phyloP scores from a whole-genome alignment of 2,797 vertebrate genomes.

The Galaxias olidus region DNA sequence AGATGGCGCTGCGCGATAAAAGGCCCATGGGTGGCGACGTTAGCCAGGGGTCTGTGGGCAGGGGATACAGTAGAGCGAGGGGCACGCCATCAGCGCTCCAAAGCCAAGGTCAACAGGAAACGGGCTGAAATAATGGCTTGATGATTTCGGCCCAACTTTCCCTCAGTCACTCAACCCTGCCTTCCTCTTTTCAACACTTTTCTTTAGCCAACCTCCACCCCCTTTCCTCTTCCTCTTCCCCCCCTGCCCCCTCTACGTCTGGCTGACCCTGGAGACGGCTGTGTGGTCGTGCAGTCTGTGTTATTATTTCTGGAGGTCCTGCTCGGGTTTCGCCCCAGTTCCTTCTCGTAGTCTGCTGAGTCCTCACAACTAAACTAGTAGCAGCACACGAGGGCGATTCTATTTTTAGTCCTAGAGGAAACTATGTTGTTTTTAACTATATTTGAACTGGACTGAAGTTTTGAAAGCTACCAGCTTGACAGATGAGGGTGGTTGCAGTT shows the following conservation, averaged over 20 bases:
- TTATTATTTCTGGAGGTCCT: conserved; percentile 45
- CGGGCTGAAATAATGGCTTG: neutral
- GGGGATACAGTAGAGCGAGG: neutral
- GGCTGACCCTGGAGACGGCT: conserved; percentile 17
- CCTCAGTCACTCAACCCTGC: no score
- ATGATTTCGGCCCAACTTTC: no score
- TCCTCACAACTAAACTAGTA: conserved; percentile 17
- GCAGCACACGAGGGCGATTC: conserved; percentile 14
- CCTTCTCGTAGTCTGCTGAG: conserved; percentile 37
- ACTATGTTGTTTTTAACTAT: conserved; percentile 5
- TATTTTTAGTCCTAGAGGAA: conserved; percentile 29
- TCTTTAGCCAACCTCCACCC: neutral
- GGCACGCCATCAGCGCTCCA: neutral
- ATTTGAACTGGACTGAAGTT: no score
- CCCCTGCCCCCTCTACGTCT: conserved; percentile 15
- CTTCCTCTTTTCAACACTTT: neutral
- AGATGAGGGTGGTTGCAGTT: no score
- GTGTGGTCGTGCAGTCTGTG: neutral
- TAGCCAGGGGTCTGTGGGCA: conserved; percentile 11
- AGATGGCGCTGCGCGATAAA: conserved; percentile 61
- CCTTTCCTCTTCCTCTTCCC: conserved; percentile 2
- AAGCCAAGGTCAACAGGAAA: neutral
- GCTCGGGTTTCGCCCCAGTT: conserved; percentile 48
- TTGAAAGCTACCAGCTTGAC: no score
- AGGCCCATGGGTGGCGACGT: conserved; percentile 32